Percentiles rank a stretch among this genome's conserved stretches.
phyloP scores from a whole-genome alignment of 2,113 vertebrate genomes.

The Toxostoma redivivum region DNA sequence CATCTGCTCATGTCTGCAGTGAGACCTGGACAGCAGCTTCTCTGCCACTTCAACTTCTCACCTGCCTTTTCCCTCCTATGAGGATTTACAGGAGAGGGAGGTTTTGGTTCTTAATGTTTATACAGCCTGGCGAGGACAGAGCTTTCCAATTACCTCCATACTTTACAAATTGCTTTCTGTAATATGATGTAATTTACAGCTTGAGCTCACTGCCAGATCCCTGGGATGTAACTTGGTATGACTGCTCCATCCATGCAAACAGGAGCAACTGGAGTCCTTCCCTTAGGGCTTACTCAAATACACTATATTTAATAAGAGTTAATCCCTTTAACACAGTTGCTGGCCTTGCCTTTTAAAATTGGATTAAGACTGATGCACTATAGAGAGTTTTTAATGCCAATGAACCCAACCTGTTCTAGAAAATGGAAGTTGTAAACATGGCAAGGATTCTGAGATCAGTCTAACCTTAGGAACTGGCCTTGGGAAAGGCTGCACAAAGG shows the following conservation, averaged over 20 bases:
- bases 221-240: constrained; percentile 9
- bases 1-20: background rate
- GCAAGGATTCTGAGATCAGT: background rate
- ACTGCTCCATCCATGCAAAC: background rate
- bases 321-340: constrained; percentile 66
- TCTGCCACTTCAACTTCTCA: background rate
- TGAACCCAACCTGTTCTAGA: constrained; percentile 53
- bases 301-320: constrained; percentile 65
- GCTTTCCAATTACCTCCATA: background rate
- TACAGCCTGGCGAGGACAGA: background rate
- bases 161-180: background rate
- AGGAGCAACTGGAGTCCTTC: constrained; percentile 39
- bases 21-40: background rate
- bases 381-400: constrained; percentile 61
- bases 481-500: constrained; percentile 41
- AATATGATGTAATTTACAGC: background rate
- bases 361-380: constrained; percentile 61
- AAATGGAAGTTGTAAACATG: constrained; percentile 51
- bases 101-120: background rate
- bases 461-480: background rate
- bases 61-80: background rate
- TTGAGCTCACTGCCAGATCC: background rate
- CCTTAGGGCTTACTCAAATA: constrained; percentile 56
- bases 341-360: constrained; percentile 61
- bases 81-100: background rate